phyloP scores from a whole-genome alignment of 2,888 invertebrate species.

The Chymomyza fuscimana region DNA sequence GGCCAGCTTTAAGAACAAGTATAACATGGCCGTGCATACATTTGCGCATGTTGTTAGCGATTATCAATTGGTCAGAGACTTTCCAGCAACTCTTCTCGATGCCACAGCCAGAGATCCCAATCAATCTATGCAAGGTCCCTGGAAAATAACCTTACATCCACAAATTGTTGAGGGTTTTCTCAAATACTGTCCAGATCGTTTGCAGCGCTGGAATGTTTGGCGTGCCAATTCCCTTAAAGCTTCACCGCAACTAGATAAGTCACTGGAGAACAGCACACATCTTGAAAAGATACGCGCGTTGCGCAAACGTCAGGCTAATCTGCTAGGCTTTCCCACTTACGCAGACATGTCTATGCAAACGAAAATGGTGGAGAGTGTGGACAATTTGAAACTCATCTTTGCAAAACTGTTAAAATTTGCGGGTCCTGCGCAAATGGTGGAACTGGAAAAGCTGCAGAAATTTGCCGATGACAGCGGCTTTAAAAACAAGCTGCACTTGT shows the following conservation, averaged over 20 bases:
- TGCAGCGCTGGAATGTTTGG: constrained; percentile 91
- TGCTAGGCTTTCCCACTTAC: constrained; percentile 89
- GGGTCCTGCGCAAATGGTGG: constrained; percentile 87
- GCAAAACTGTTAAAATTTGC: constrained; percentile 85
- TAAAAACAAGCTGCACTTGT: constrained; percentile 85
- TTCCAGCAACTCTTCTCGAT: constrained; percentile 86
- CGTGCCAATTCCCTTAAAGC: constrained; percentile 87
- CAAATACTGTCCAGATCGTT: constrained; percentile 90
- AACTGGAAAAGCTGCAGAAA: constrained; percentile 85
- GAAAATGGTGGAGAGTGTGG: constrained; percentile 91
- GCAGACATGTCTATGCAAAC: constrained; percentile 95
- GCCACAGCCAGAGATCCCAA: constrained; percentile 84
- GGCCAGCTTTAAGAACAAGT: constrained; percentile 84
- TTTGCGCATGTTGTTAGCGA: constrained; percentile 86
- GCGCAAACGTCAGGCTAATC: constrained; percentile 86
- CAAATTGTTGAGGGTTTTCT: constrained; percentile 87
- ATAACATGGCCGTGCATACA: constrained; percentile 83
- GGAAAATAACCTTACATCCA: constrained; percentile 89
- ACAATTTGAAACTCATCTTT: constrained; percentile 87
- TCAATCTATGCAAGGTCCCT: constrained; percentile 86
- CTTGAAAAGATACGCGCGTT: constrained; percentile 88
- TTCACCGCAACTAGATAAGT: constrained; percentile 83
- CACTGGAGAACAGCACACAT: constrained; percentile 85
- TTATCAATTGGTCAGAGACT: constrained; percentile 84
- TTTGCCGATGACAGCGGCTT: constrained; percentile 89